phyloP scores from a whole-genome alignment of 2,113 vertebrate species.

The Grus americana region DNA sequence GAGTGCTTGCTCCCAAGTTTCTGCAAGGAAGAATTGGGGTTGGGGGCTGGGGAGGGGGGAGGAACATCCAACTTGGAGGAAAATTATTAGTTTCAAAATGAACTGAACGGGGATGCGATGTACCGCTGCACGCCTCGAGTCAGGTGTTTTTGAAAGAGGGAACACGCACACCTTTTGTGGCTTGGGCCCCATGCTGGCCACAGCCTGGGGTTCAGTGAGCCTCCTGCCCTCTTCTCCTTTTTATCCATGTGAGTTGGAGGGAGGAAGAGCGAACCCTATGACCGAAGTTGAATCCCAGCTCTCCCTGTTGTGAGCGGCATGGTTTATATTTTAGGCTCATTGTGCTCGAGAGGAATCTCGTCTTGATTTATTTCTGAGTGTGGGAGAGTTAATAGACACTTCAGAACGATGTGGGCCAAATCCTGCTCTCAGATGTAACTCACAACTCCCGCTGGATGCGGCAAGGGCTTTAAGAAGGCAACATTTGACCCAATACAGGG shows the following conservation, averaged over 20 bases:
- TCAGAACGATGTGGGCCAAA: neutral
- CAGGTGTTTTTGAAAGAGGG: neutral
- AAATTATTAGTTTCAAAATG: neutral
- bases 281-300: neutral
- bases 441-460: neutral
- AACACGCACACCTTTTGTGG: accelerated
- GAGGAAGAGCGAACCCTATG: neutral
- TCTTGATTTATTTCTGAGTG: neutral
- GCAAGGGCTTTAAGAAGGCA: neutral
- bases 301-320: neutral
- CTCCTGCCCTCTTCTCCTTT: neutral
- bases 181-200: neutral
- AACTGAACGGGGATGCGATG: neutral
- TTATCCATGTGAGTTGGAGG: neutral
- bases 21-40: neutral
- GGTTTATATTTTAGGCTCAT: neutral
- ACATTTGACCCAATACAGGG: neutral
- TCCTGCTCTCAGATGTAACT: neutral
- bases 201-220: neutral
- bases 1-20: neutral
- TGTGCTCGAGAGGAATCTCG: neutral
- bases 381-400: neutral
- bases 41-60: neutral
- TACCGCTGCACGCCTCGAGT: accelerated
- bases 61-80: neutral